These are phyloP conservation scores for Erethizon dorsatum DNA, from an alignment of 2,797 vertebrate genomes.

Conservation along the genomic window DNA sequence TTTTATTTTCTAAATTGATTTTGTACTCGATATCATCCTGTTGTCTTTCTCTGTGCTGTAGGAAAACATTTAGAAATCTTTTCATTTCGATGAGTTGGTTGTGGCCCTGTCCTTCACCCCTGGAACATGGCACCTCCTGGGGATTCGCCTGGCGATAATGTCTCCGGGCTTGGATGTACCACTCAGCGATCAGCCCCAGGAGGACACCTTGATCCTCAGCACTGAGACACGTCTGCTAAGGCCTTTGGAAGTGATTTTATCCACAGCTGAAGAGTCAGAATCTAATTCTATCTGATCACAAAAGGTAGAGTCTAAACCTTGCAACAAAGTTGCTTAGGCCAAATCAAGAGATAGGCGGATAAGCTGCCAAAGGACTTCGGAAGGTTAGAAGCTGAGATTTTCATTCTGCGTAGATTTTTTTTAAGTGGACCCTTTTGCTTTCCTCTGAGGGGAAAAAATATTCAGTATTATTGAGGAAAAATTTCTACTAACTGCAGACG, in stretches of 20 bases:
- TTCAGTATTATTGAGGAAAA: constrained; percentile 41
- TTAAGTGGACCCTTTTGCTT: constrained; percentile 3
- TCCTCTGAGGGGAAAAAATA: not conserved
- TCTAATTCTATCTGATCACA: constrained; percentile 19
- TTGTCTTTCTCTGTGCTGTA: not conserved
- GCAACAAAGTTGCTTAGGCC: constrained; percentile 14
- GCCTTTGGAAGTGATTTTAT: constrained; percentile 49
- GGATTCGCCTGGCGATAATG: not conserved
- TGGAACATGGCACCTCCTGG: not conserved
- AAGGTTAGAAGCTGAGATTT: constrained; percentile 8
- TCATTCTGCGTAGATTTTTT: constrained; percentile 10
- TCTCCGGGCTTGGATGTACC: not conserved
- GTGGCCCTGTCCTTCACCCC: not conserved
- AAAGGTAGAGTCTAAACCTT: not conserved
- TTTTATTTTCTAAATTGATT: constrained; percentile 46
- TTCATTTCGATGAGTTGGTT: not conserved
- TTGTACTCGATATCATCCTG: not conserved
- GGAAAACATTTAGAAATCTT: not conserved
- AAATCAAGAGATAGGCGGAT: not conserved
- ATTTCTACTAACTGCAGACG: constrained; percentile 3
- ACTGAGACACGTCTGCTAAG: not conserved
- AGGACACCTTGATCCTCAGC: not conserved
- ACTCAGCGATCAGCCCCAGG: not conserved
- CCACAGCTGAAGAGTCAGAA: not conserved
- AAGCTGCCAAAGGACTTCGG: not conserved